Conservation (phyloP, 2,888 invertebrate species). For the Clanis bilineata region DNA sequence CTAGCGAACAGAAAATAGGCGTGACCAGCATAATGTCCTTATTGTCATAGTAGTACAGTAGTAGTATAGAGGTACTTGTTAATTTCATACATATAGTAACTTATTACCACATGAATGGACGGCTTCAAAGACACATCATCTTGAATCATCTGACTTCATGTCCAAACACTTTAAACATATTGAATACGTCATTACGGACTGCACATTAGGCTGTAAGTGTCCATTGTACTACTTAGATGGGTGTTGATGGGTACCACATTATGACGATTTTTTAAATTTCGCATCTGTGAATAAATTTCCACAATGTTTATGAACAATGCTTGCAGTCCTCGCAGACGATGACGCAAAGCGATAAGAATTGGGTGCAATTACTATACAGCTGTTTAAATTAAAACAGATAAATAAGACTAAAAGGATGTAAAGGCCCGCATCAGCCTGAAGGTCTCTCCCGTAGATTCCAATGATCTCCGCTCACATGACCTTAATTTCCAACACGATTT, state of each 20-base stretch:
- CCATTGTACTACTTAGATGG: slow-evolving; percentile 16
- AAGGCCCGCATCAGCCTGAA: background rate
- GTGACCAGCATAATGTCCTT: no score
- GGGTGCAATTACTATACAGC: background rate
- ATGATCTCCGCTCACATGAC: slow-evolving; percentile 3
- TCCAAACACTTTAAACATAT: background rate
- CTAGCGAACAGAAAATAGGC: no score
- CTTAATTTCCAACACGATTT: background rate
- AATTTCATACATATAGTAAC: no score
- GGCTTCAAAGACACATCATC: background rate
- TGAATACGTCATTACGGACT: slow-evolving; percentile 12
- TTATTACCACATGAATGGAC: background rate
- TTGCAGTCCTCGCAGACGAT: background rate
- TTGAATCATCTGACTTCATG: background rate
- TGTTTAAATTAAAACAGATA: background rate
- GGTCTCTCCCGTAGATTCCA: background rate
- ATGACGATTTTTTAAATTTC: background rate
- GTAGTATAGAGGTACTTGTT: no score
- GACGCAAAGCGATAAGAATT: background rate
- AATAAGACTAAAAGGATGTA: background rate
- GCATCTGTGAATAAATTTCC: background rate
- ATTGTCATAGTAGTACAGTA: no score
- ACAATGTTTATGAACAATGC: background rate
- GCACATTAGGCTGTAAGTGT: slow-evolving; percentile 9
- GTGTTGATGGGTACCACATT: background rate